Evolutionary conservation across 2,113 vertebrate genomes (phyloP), one percentile per base, ranked within the genome.

Genomic region (Rhinolophus ferrumequinum): DNA sequence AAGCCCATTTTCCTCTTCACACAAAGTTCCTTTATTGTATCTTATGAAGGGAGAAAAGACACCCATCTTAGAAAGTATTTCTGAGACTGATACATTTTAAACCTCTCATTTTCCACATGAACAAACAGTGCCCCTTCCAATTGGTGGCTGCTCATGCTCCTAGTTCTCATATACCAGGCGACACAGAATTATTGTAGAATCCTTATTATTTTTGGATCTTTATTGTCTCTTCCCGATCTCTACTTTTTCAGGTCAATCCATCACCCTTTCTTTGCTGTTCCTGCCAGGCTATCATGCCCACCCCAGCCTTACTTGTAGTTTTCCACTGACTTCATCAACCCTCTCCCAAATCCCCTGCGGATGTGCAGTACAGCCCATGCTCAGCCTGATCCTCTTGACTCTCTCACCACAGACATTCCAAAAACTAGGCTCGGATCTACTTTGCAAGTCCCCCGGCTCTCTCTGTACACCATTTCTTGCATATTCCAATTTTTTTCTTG

Each of bases 141-240:
- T 28, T 60, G 9, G 3, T 4, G 33, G 6, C 35, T 60, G 0
- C n/a, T 41, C 56, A 16, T 5, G 1, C 7, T 73, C 26, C 44
- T 41, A 1, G 30, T 38, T 33, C 7, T 1, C 9, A 6, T 6
- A 5, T 72, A 9, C n/a, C 24, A 6, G 0, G 4, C 80, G 21
- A 24, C 44, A 26, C 14, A n/a, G 14, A 41, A 28, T 52, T 33
- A 52, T 2, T 47, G 4, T 16, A 47, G 44, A n/a, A 18, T 18
- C n/a, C 33, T 69, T 60, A 41, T 38, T n/a, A 69, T 15, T 33
- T 54, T 28, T 2, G 5, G 28, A 30, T 70, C 7, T 60, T 82
- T 76, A 50, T 77, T 2, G 10, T 10, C 0, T n/a, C 7, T 64
- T 93, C 13, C 4, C 2, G 0, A 19, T 16, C 22, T 8, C 16